Conservation (phyloP, 92 coral and sea anemone genomes). For the Diadumene lineata region DNA sequence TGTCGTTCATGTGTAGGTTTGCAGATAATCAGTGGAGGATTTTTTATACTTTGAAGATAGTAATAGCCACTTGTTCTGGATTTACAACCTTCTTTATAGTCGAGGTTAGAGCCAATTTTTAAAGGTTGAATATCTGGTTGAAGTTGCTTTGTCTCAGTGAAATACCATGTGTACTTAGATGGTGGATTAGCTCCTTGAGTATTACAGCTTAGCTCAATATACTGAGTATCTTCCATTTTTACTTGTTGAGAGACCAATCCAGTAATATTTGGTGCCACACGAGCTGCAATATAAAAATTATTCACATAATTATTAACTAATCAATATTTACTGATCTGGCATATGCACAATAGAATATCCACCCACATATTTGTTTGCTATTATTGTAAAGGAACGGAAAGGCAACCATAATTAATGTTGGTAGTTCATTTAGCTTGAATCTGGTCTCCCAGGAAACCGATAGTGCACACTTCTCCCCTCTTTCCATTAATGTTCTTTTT, state of each 20-base stretch:
- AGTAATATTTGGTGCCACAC: slow-evolving; percentile 16
- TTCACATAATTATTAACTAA: too few relatives aligned
- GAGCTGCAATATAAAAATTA: too few relatives aligned
- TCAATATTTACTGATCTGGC: too few relatives aligned
- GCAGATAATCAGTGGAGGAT: slow-evolving; percentile 27
- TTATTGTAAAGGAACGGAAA: too few relatives aligned
- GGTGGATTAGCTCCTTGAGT: slow-evolving; percentile 13
- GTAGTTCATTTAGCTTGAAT: too few relatives aligned
- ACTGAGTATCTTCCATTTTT: not conserved
- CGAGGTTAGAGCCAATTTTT: not conserved
- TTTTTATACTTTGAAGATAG: not conserved
- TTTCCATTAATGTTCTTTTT: too few relatives aligned
- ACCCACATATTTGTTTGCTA: too few relatives aligned
- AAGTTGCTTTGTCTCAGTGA: not conserved
- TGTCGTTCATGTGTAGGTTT: slow-evolving; percentile 8
- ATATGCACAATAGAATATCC: too few relatives aligned
- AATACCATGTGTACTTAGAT: slow-evolving; percentile 19
- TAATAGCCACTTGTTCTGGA: slow-evolving; percentile 27
- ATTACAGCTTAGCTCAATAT: slow-evolving; percentile 21
- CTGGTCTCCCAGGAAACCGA: too few relatives aligned
- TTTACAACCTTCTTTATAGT: not conserved
- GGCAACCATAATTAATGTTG: too few relatives aligned
- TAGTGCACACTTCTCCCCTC: too few relatives aligned
- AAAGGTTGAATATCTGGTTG: not conserved
- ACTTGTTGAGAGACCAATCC: slow-evolving; percentile 26